A percentile compares a stretch with the other conserved stretches of the same genome.
Conservation (phyloP, 2,113 vertebrate genomes). For the Tragelaphus imberbis region DNA sequence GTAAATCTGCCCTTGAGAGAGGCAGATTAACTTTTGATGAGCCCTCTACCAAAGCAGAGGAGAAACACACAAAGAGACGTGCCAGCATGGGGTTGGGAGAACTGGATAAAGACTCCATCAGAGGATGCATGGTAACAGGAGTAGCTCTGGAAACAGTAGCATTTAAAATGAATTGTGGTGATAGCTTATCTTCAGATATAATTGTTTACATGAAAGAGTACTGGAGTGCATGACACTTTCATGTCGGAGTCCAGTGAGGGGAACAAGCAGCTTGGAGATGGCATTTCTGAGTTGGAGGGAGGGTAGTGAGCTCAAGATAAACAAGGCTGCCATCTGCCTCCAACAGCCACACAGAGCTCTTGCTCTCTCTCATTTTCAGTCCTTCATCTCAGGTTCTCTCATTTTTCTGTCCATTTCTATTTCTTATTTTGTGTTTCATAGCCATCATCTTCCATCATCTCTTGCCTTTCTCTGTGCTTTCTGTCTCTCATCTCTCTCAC, state of each 20-base stretch:
- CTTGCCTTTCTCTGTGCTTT: not conserved
- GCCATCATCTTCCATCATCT: not conserved
- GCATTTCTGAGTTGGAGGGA: not conserved
- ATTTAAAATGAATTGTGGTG: not conserved
- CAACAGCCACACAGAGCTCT: not conserved
- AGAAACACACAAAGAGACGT: accelerated
- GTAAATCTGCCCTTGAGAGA: not conserved
- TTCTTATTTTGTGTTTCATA: not conserved
- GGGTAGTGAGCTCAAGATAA: not conserved
- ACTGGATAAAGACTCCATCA: not conserved
- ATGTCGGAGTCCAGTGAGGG: not conserved
- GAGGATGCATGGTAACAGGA: accelerated
- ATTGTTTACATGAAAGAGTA: not conserved
- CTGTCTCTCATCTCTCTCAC: not conserved
- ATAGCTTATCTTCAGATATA: not conserved
- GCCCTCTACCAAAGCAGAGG: not conserved
- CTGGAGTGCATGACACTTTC: not conserved
- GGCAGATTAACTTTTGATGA: not conserved
- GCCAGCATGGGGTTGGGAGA: too few species aligned
- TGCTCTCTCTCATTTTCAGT: not conserved
- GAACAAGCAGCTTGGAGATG: accelerated
- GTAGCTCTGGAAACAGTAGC: not conserved
- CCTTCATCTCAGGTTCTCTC: not conserved
- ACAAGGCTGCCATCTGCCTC: not conserved
- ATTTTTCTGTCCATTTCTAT: not conserved